Conservation (phyloP, 2,888 invertebrate genomes). For the Embidobia sp. region DNA sequence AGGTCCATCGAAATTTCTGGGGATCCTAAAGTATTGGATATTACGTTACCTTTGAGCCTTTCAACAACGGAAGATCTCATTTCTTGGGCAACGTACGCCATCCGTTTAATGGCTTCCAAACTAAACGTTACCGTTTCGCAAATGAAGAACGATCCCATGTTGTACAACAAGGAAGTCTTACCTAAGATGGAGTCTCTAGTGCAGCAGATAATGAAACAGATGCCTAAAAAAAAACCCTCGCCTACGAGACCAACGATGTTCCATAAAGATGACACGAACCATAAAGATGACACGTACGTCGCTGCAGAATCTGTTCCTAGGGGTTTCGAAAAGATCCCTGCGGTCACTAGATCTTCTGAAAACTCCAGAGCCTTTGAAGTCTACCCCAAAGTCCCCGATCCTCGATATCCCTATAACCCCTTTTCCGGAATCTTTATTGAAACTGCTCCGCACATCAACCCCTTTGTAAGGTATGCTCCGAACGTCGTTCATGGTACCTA, state of each 20-base stretch:
- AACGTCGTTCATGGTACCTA: conserved; percentile 47
- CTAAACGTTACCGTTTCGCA: conserved; percentile 75
- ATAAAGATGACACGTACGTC: neutral
- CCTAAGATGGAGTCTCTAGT: conserved; percentile 30
- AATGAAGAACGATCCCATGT: conserved; percentile 18
- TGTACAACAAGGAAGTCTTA: conserved; percentile 31
- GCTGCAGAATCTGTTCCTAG: neutral
- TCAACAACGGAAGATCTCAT: conserved; percentile 74
- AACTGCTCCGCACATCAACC: conserved; percentile 35
- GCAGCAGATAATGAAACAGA: conserved; percentile 29
- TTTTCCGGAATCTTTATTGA: conserved; percentile 45
- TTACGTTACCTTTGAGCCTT: conserved; percentile 73
- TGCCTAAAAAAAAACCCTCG: conserved; percentile 15
- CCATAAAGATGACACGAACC: neutral
- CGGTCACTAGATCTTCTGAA: neutral
- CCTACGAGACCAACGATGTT: conserved; percentile 29
- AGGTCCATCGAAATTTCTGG: conserved; percentile 15
- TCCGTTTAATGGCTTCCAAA: conserved; percentile 77
- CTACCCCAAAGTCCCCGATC: conserved; percentile 19
- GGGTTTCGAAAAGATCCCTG: conserved; percentile 9
- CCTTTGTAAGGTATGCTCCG: conserved; percentile 56
- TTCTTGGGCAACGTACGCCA: conserved; percentile 76
- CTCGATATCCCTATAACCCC: conserved; percentile 21
- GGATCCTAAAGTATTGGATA: conserved; percentile 66
- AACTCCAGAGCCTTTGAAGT: conserved; percentile 33